Conservation (phyloP, 2,888 invertebrate genomes). For the Carabus problematicus region DNA sequence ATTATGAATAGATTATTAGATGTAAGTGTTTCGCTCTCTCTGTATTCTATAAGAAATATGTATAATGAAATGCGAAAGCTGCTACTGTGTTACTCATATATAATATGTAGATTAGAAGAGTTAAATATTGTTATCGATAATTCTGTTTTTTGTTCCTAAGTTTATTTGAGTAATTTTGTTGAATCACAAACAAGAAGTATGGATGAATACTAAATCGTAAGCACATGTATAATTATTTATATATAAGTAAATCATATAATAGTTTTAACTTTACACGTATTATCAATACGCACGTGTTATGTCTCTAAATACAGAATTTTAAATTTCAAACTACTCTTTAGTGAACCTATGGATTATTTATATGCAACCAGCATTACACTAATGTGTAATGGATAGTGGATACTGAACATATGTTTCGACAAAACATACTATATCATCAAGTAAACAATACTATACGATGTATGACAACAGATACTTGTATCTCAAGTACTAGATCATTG, state of each 20-base stretch:
- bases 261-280: neutral
- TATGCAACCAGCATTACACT: too few species aligned
- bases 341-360: too few species aligned
- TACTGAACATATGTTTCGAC: too few species aligned
- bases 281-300: conserved; percentile 27
- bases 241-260: conserved; percentile 13
- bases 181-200: conserved; percentile 22
- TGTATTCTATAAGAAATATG: conserved; percentile 26
- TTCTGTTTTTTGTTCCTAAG: conserved; percentile 34
- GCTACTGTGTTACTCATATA: conserved; percentile 39
- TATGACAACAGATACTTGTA: too few species aligned
- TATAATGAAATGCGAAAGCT: conserved; percentile 36
- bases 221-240: conserved; percentile 22
- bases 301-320: conserved; percentile 19
- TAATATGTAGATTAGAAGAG: conserved; percentile 25
- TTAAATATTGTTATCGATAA: conserved; percentile 28
- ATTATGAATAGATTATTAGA: conserved; percentile 4
- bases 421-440: too few species aligned
- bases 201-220: conserved; percentile 15
- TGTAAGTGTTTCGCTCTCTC: conserved; percentile 35
- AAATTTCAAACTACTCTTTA: conserved; percentile 11
- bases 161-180: conserved; percentile 32
- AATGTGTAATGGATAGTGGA: too few species aligned
- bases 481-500: too few species aligned
- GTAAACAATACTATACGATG: too few species aligned